These are phyloP conservation scores for Condylura cristata DNA, from an alignment of 2,113 vertebrate genomes.

Conservation along the genomic window DNA sequence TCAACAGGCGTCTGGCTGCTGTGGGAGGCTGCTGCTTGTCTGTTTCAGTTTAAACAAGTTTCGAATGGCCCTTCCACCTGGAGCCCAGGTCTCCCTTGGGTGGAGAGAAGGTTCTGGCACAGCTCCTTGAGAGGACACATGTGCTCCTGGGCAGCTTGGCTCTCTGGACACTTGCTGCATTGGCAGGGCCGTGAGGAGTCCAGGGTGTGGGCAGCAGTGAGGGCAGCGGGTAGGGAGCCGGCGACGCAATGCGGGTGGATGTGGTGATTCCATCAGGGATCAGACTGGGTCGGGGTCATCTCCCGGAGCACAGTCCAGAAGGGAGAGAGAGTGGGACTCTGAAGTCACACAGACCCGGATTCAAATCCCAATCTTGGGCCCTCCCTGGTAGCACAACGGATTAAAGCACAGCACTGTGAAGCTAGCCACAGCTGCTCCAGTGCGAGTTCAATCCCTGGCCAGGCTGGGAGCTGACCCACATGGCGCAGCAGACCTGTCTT, in stretches of 20 bases:
- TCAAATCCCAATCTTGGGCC: neutral
- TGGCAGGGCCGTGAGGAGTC: neutral
- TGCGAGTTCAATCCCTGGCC: no score
- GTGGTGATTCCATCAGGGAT: neutral
- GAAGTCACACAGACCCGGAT: neutral
- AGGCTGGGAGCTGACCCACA: no score
- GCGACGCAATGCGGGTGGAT: accelerated
- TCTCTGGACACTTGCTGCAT: no score
- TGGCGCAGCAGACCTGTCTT: no score
- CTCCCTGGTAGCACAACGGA: no score
- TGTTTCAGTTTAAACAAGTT: neutral
- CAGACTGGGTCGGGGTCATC: neutral
- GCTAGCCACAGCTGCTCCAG: no score
- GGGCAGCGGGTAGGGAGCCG: neutral
- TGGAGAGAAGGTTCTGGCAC: neutral
- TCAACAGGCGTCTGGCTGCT: neutral
- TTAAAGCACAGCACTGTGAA: no score
- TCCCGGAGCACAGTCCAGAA: neutral
- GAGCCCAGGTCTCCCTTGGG: no score
- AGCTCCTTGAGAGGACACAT: neutral
- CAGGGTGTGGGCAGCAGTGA: neutral
- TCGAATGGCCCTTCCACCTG: accelerated
- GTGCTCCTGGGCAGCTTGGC: accelerated
- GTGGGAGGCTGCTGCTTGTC: accelerated
- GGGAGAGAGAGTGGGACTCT: neutral